These are phyloP conservation scores for Polia nebulosa DNA, from an alignment of 2,888 invertebrate species.

Conservation along the genomic window DNA sequence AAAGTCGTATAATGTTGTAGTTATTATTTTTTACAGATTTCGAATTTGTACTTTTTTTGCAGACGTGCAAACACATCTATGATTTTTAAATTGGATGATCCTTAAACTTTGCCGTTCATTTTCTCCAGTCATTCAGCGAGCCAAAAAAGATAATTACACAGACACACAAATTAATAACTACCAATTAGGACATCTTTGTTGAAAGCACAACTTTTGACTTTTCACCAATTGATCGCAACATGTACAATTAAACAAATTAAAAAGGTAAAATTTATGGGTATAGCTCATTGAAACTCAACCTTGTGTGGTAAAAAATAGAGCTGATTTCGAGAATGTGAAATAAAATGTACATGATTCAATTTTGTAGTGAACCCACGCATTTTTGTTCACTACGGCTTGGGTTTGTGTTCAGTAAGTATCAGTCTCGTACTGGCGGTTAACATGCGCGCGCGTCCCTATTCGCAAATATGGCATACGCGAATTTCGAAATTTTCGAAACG, in stretches of 20 bases:
- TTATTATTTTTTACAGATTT: not conserved
- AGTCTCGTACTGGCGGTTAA: constrained; percentile 77
- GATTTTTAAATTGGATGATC: not conserved
- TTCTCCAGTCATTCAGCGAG: not conserved
- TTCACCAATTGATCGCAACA: constrained; percentile 63
- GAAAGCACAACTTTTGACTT: constrained; percentile 68
- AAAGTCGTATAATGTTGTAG: too few species aligned
- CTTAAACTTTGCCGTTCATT: not conserved
- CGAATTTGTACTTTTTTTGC: not conserved
- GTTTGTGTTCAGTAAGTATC: constrained; percentile 79
- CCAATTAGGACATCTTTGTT: constrained; percentile 36
- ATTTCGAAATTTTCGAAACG: constrained; percentile 65
- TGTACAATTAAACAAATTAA: constrained; percentile 78
- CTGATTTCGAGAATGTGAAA: constrained; percentile 69
- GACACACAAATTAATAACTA: constrained; percentile 19
- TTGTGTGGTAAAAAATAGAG: constrained; percentile 69
- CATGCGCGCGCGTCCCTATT: constrained; percentile 81
- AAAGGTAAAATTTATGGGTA: constrained; percentile 73
- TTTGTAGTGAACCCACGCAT: constrained; percentile 82
- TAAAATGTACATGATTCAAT: constrained; percentile 76
- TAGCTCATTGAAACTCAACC: constrained; percentile 58
- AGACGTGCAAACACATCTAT: not conserved
- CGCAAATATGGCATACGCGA: constrained; percentile 70
- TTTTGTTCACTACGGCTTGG: constrained; percentile 80
- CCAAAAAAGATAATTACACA: constrained; percentile 15